Evolutionary conservation across 2,797 vertebrate species (phyloP), one percentile per base, ranked within the genome.

Genomic region (Acanthurus leucopareius): DNA sequence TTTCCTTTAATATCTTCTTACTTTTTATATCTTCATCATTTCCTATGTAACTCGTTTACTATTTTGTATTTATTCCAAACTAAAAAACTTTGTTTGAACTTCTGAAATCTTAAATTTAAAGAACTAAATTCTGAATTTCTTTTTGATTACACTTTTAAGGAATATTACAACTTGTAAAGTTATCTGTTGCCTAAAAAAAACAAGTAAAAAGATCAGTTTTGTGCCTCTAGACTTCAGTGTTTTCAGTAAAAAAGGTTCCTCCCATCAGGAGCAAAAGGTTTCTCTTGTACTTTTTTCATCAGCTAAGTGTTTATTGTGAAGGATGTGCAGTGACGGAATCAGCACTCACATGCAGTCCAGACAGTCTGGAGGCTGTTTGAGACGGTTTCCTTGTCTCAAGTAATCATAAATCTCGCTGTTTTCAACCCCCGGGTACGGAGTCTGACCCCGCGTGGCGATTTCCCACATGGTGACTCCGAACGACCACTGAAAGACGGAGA

Each of bases 401-500:
- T 97, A 98, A 87, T 98, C 97, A 0, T 98, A 98, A 86, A 98
- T 97, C 89, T 98, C 97, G 0, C 97, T 97, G 95, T 98, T 98
- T 80, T 98, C 97, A 25, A 98, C 97, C 0, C 97, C 97, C 0
- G 97, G 97, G 80, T 98, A 98, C 0, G 97, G 97, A 2, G 97
- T 98, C 90, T 98, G 97, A 32, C 97, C 97, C 7, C 97, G 92
- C 0, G 97, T 97, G 16, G 97, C 97, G 7, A 98, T 97, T 86
- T 98, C 97, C 97, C 97, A 98, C 97, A 98, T 98, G 2, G 97
- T 98, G 83, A 98, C 97, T 0, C 97, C 97, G 16, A 97, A 98
- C 0, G 97, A 98, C 97, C 97, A 98, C 97, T 98, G 85, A 85
- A 25, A 25, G 0, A 47, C 22, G 57, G 49, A 44, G 10, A 2